Conservation (phyloP, 2,797 vertebrate species). For the Darevskia mixta region DNA sequence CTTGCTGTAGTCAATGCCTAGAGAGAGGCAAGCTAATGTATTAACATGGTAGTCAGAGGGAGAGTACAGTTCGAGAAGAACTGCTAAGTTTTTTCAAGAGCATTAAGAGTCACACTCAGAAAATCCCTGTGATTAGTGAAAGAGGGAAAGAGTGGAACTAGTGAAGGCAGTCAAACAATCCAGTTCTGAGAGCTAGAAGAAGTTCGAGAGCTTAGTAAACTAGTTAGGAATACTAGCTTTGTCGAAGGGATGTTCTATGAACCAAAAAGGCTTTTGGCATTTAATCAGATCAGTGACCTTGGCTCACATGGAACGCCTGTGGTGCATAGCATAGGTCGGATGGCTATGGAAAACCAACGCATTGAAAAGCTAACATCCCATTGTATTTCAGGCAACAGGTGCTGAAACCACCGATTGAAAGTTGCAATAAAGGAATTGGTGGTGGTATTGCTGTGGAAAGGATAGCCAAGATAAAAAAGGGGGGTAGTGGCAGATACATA, state of each 20-base stretch:
- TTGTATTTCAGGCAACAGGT: background rate
- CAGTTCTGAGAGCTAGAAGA: background rate
- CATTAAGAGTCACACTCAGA: background rate
- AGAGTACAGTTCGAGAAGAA: background rate
- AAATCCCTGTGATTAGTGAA: background rate
- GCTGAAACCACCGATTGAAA: background rate
- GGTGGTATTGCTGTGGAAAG: background rate
- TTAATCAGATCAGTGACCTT: background rate
- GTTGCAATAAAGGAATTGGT: background rate
- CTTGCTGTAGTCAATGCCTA: background rate
- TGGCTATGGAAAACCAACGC: background rate
- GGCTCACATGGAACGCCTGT: background rate
- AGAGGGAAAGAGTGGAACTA: background rate
- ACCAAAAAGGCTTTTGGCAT: background rate
- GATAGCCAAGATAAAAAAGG: background rate
- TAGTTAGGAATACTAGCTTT: background rate
- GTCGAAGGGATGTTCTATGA: background rate
- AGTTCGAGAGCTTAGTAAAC: background rate
- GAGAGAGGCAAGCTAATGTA: background rate
- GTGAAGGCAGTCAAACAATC: background rate
- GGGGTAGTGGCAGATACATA: background rate
- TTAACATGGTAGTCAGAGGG: background rate
- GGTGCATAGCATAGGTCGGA: background rate
- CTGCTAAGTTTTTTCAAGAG: background rate
- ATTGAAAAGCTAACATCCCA: background rate